Evolutionary conservation across 2,888 invertebrate genomes (phyloP), one percentile per base, ranked within the genome.

Genomic region (Cetonia aurata): DNA sequence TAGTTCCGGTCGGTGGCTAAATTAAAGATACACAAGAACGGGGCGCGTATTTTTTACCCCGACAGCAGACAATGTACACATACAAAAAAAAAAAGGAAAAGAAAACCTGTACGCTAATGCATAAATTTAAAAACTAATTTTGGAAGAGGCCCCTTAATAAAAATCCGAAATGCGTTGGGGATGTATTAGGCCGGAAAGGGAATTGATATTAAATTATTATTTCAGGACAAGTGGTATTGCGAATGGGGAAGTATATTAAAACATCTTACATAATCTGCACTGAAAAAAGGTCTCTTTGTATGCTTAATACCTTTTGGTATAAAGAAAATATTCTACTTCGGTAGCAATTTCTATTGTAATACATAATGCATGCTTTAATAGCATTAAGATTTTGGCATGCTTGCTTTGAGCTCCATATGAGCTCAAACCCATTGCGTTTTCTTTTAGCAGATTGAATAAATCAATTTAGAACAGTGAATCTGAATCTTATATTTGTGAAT

Each of bases 51-150:
- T 62, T 48, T 62, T 50, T 62, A 50, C 31, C 33, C 33, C 37
- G 50, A 65, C 62, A 65, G 50, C 33, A 33, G 37, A 65, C 62
- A 65, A 65, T 50, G 37, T 65, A 65, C 25, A 37, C 15, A 37
- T 48, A 52, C 33, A 62, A 31, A n/a, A n/a, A 37, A 15, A 65
- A 50, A 65, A 50, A 37, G 56, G 56, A 31, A 46, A 60, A 60
- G 60, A 67, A 67, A 67, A 67, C 67, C 67, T 56, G 44, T 25
- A 67, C 67, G 57, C n/a, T 67, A 67, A 67, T 67, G 67, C 67
- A 67, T 67, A 67, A 67, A 67, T 67, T 67, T 67, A 67, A 67
- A 67, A 67, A 56, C 56, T 67, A 67, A 67, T 67, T 67, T 67
- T 46, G 15, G 4, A 41, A 13, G 15, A 17, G 56, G 48, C 25